A percentile compares a stretch with the other conserved stretches of the same genome.
Evolutionary conservation across 2,888 invertebrate species (phyloP).

Genomic region (Cheilosia impressa): DNA sequence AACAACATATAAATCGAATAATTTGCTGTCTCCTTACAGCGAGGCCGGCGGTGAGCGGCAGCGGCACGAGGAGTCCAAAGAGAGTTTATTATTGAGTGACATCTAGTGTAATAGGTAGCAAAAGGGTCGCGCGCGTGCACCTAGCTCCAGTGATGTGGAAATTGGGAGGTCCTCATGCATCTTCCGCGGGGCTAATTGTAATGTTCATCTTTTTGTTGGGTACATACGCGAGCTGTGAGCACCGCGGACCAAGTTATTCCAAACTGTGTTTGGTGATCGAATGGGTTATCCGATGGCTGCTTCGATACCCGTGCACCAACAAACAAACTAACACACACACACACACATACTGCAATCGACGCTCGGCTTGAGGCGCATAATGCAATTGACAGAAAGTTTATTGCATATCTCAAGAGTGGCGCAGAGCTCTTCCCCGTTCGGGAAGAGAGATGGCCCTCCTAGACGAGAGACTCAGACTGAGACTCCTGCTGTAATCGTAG

Average conservation of each 20-base stretch:
- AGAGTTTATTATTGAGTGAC: conserved; percentile 72
- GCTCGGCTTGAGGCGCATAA: conserved; percentile 70
- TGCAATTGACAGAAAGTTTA: conserved; percentile 76
- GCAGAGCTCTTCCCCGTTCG: conserved; percentile 24
- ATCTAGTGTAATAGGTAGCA: conserved; percentile 64
- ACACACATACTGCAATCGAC: conserved; percentile 54
- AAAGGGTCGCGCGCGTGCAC: conserved; percentile 62
- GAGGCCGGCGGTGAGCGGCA: neutral
- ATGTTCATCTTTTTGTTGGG: conserved; percentile 65
- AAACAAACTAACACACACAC: conserved; percentile 16
- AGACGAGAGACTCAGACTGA: conserved; percentile 43
- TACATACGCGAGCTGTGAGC: neutral
- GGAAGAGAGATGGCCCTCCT: conserved; percentile 54
- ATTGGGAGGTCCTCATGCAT: conserved; percentile 73
- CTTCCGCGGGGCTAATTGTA: conserved; percentile 69
- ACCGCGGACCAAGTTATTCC: conserved; percentile 44
- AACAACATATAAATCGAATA: conserved; percentile 44
- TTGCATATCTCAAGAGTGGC: conserved; percentile 61
- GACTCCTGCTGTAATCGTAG: conserved; percentile 64
- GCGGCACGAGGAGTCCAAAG: neutral
- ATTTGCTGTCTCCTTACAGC: conserved; percentile 30
- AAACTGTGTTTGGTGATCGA: conserved; percentile 51
- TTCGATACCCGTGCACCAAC: conserved; percentile 49
- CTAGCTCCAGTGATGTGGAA: conserved; percentile 36
- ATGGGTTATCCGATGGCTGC: conserved; percentile 67